These are phyloP conservation scores for Eilema caniola DNA, from an alignment of 2,888 invertebrate species.

Conservation along the genomic window DNA sequence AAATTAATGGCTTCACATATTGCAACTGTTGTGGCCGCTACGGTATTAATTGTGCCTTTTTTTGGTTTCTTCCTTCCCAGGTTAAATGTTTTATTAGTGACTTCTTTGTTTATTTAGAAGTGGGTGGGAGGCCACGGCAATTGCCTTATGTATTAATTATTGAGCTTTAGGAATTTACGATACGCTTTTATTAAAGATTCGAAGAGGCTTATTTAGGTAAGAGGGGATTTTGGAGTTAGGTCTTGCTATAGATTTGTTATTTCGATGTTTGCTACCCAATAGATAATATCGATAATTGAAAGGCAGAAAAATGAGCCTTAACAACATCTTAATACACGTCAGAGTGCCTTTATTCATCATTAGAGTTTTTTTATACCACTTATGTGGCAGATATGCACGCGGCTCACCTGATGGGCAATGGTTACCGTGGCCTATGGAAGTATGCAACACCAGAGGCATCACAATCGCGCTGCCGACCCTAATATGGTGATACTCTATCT, in stretches of 20 bases:
- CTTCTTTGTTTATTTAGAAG: constrained; percentile 74
- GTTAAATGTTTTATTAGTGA: constrained; percentile 83
- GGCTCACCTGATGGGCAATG: too few species aligned
- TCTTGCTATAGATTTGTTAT: neutral
- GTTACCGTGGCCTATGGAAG: too few species aligned
- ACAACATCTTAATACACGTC: too few species aligned
- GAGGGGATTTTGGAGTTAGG: neutral
- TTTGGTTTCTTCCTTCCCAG: constrained; percentile 70
- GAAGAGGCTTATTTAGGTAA: neutral
- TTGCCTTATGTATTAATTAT: constrained; percentile 62
- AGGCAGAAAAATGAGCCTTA: too few species aligned
- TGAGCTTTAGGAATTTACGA: constrained; percentile 30
- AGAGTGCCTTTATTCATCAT: neutral
- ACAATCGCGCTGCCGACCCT: too few species aligned
- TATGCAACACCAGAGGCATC: too few species aligned
- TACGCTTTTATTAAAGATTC: constrained; percentile 21
- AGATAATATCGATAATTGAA: too few species aligned
- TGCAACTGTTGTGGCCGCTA: constrained; percentile 73
- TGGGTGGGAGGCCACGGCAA: constrained; percentile 52
- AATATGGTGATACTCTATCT: too few species aligned
- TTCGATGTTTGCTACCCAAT: too few species aligned
- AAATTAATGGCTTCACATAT: constrained; percentile 87
- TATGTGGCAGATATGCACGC: too few species aligned
- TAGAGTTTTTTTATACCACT: too few species aligned
- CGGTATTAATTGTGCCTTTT: constrained; percentile 81